A percentile compares a stretch with the other conserved stretches of the same genome.
These are phyloP conservation scores for Drosophila limbata DNA, from an alignment of 2,888 invertebrate genomes.

Conservation along the genomic window DNA sequence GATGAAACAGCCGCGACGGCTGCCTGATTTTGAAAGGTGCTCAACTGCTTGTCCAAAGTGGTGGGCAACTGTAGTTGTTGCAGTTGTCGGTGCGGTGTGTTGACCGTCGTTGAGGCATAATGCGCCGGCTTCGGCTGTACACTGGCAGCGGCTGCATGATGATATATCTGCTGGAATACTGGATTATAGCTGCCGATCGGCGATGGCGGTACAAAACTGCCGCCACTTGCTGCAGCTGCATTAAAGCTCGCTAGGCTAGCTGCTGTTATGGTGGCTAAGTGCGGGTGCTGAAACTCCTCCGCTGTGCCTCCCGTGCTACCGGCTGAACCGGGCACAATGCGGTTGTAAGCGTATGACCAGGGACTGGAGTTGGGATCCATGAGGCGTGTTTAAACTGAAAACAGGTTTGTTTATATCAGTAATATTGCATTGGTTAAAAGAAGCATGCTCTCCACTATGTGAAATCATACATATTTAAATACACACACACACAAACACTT, in stretches of 20 bases:
- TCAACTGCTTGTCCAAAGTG: constrained; percentile 82
- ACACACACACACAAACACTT: constrained; percentile 6
- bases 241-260: constrained; percentile 88
- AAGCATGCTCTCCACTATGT: background rate
- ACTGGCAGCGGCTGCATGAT: constrained; percentile 88
- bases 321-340: constrained; percentile 89
- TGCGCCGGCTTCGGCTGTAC: constrained; percentile 89
- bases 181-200: constrained; percentile 91
- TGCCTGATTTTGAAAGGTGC: constrained; percentile 83
- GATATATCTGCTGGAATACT: constrained; percentile 93
- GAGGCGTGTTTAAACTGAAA: constrained; percentile 55
- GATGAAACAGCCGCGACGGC: constrained; percentile 80
- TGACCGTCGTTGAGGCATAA: constrained; percentile 87
- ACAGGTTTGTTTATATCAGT: constrained; percentile 36
- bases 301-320: constrained; percentile 87
- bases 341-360: constrained; percentile 94
- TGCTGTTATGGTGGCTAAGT: constrained; percentile 87
- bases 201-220: constrained; percentile 89
- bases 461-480: constrained; percentile 5
- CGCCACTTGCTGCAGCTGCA: constrained; percentile 83
- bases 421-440: constrained; percentile 2
- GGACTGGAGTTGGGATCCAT: constrained; percentile 95
- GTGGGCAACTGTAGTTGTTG: constrained; percentile 88
- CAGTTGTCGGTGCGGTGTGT: constrained; percentile 90
- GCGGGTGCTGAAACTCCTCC: constrained; percentile 90